Evolutionary conservation across 1,140 invertebrate genomes (phyloP), one percentile per base, ranked within the genome.

Genomic region (Drosophila ogumai): DNA sequence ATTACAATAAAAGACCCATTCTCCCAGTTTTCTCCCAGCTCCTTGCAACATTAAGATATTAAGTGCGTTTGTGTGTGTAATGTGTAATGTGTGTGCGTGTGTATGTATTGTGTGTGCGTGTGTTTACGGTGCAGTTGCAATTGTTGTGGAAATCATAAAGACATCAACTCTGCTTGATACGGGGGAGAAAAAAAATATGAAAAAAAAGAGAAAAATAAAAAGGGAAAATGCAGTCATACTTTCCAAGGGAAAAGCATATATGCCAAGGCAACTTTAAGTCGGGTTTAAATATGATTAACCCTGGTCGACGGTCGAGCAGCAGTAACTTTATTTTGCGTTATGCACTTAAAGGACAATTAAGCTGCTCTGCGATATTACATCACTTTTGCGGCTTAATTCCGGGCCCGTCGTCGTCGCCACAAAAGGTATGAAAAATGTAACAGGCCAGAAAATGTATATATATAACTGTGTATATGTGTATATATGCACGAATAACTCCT

Each of bases 31-130:
- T 12, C 38, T 9, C 13, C 67, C 32, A 47, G 43, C 65, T 55
- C 46, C 66, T 71, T 38, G 28, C 52, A 47, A 86, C 82, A 86
- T 86, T 86, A 85, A 86, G 82, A 78, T 78, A 86, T 85, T 85
- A 81, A 44, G 43, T 43, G 43, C 41, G 36, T 34, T 44, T 55
- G 55, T 36, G 36, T 34, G 36, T 19, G n/a, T n/a, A n/a, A n/a
- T n/a, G 44, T 3, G 40, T 17, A 36, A 44, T 32, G 52, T 41
- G 22, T 22, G 50, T 22, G 54, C 50, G 44, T 31, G 63, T 47
- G 12, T 32, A 40, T 3, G 40, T 17, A 36, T 52, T 34, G 52
- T 41, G 22, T 22, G 50, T 22, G 58, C 38, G 28, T 10, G 5
- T 49, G 63, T 47, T 15, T 32, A 17, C 40, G 36, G 28, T 60